A percentile compares a stretch with the other conserved stretches of the same genome.
Evolutionary conservation across 1,140 invertebrate species (phyloP).

Genomic region (Trichogramma pretiosum): DNA sequence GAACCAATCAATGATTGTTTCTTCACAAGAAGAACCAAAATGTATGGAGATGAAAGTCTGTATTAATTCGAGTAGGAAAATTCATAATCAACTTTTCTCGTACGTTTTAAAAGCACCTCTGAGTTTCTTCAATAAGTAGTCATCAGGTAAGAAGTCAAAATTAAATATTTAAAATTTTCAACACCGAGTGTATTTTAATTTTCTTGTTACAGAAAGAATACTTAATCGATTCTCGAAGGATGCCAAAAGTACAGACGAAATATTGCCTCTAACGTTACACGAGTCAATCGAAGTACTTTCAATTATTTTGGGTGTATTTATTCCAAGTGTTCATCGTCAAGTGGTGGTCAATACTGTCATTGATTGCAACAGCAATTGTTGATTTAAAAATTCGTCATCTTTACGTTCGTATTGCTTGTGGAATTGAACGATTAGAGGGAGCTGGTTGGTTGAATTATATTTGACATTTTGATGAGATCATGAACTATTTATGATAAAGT

Average conservation of each 20-base stretch:
- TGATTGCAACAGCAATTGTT: conserved; percentile 54
- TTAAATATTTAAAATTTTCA: conserved; percentile 25
- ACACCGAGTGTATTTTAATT: conserved; percentile 57
- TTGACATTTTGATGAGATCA: background rate
- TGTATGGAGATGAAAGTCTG: conserved; percentile 36
- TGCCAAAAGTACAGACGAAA: conserved; percentile 72
- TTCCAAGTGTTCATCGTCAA: conserved; percentile 64
- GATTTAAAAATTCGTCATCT: conserved; percentile 62
- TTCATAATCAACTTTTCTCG: conserved; percentile 60
- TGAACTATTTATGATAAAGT: background rate
- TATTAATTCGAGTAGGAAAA: conserved; percentile 55
- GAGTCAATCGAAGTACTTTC: conserved; percentile 57
- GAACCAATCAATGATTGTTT: background rate
- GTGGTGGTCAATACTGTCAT: conserved; percentile 63
- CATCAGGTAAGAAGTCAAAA: conserved; percentile 44
- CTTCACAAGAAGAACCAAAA: background rate
- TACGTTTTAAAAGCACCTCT: conserved; percentile 54
- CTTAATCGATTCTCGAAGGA: conserved; percentile 82
- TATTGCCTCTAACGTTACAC: conserved; percentile 66
- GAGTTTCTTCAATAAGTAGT: conserved; percentile 61
- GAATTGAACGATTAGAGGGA: conserved; percentile 74
- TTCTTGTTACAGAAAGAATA: conserved; percentile 63
- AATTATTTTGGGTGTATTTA: conserved; percentile 54
- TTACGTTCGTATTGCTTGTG: conserved; percentile 69
- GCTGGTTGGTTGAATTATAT: conserved; percentile 49